Evolutionary conservation across 1,140 invertebrate genomes (phyloP).

Genomic region (Diabrotica undecimpunctata): DNA sequence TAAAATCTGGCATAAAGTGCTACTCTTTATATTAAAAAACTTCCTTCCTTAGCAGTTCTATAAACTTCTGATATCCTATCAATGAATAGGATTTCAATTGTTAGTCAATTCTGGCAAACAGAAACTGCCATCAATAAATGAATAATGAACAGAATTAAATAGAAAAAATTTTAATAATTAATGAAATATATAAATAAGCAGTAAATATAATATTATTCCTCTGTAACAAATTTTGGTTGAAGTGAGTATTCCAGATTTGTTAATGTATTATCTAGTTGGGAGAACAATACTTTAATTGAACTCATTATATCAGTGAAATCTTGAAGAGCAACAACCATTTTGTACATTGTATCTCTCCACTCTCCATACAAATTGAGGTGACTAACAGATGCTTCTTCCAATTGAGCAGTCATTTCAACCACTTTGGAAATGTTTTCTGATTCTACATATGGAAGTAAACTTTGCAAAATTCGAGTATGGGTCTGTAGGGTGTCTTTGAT

Average conservation of each 20-base stretch:
- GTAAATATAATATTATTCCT: slow-evolving; percentile 26
- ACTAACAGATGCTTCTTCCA: slow-evolving; percentile 33
- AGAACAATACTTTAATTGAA: slow-evolving; percentile 41
- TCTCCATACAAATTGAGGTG: slow-evolving; percentile 39
- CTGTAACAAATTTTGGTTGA: slow-evolving; percentile 32
- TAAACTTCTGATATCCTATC: no score
- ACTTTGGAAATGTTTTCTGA: slow-evolving; percentile 38
- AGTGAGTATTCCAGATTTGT: slow-evolving; percentile 37
- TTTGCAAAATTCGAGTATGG: slow-evolving; percentile 35
- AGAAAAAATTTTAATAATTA: no score
- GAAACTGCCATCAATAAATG: no score
- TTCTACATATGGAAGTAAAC: slow-evolving; percentile 33
- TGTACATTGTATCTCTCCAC: slow-evolving; percentile 35
- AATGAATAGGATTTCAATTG: no score
- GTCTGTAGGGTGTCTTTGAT: slow-evolving; percentile 37
- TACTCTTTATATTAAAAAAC: no score
- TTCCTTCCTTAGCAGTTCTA: no score
- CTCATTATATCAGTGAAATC: slow-evolving; percentile 43
- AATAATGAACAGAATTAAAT: no score
- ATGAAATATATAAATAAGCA: no score
- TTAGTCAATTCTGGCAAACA: no score
- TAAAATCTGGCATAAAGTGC: no score
- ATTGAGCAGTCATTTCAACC: slow-evolving; percentile 35
- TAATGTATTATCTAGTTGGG: slow-evolving; percentile 39
- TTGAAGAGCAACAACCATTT: slow-evolving; percentile 40